Conservation (phyloP, 2,888 invertebrate genomes). For the Eurytoma adleriae region DNA sequence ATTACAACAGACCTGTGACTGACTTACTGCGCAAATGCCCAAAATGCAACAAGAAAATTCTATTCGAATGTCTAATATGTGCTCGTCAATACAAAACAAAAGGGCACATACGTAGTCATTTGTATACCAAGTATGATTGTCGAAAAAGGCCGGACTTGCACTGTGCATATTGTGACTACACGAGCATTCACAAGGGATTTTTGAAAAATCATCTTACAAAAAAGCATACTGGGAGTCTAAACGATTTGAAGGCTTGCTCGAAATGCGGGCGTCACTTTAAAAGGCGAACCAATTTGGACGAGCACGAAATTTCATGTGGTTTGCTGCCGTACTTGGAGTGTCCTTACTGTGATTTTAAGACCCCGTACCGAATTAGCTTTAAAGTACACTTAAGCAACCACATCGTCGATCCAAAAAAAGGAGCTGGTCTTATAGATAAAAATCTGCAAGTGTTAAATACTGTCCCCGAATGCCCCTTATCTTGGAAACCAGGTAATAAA, state of each 20-base stretch:
- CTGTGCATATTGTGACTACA: constrained; percentile 5
- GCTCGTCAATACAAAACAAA: not conserved
- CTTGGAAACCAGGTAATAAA: constrained; percentile 15
- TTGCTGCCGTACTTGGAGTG: not conserved
- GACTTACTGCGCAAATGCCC: not conserved
- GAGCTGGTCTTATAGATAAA: constrained; percentile 14
- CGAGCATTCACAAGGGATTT: constrained; percentile 13
- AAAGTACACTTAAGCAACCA: constrained; percentile 4
- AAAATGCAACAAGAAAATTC: not conserved
- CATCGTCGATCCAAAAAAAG: constrained; percentile 5
- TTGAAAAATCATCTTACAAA: constrained; percentile 4
- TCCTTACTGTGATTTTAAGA: constrained; percentile 12
- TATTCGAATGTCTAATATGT: constrained; percentile 7
- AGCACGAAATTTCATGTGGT: constrained; percentile 12
- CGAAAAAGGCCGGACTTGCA: constrained; percentile 1
- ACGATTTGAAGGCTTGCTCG: not conserved
- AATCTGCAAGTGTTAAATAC: not conserved
- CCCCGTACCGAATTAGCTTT: constrained; percentile 6
- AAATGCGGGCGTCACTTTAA: constrained; percentile 24
- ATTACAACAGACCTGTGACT: too few relatives aligned
- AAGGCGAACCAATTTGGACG: not conserved
- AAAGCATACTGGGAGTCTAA: not conserved
- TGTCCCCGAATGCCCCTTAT: not conserved
- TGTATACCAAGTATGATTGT: constrained; percentile 11
- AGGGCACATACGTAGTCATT: not conserved